A percentile compares a stretch with the other conserved stretches of the same genome.
Conservation (phyloP, 2,797 vertebrate species). For the Botia almorhae region DNA sequence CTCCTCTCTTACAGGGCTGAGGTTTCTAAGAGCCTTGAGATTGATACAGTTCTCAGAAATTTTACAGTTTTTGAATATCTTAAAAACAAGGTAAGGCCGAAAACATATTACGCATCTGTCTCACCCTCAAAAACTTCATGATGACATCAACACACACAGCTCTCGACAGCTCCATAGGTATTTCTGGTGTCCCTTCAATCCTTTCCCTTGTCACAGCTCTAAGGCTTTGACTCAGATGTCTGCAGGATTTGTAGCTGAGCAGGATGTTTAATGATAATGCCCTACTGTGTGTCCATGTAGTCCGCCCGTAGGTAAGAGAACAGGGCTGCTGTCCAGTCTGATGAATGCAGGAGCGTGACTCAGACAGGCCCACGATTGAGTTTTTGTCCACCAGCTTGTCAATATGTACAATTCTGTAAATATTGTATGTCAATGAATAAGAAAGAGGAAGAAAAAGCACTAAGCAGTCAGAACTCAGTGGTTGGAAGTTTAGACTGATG, state of each 20-base stretch:
- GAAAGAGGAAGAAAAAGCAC: slow-evolving; percentile 24
- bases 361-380: slow-evolving; percentile 38
- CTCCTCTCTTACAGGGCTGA: slow-evolving; percentile 84
- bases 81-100: slow-evolving; percentile 96
- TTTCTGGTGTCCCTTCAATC: slow-evolving; percentile 7
- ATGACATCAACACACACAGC: slow-evolving; percentile 63
- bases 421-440: slow-evolving; percentile 36
- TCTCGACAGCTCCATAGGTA: neutral
- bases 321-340: slow-evolving; percentile 26
- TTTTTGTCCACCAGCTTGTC: slow-evolving; percentile 26
- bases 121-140: slow-evolving; percentile 34
- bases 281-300: slow-evolving; percentile 63
- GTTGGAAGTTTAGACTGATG: slow-evolving; percentile 4
- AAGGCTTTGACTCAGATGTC: slow-evolving; percentile 74
- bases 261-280: slow-evolving; percentile 72
- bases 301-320: slow-evolving; percentile 57
- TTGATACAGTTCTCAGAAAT: slow-evolving; percentile 99
- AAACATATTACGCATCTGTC: slow-evolving; percentile 25
- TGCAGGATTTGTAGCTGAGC: slow-evolving; percentile 69
- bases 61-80: slow-evolving; percentile 99
- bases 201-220: neutral
- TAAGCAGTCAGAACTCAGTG: slow-evolving; percentile 10
- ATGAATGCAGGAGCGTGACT: slow-evolving; percentile 31
- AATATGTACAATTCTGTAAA: neutral
- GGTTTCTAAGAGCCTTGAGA: slow-evolving; percentile 97